Conservation (phyloP, 2,113 vertebrate genomes). For the Nanorana parkeri region DNA sequence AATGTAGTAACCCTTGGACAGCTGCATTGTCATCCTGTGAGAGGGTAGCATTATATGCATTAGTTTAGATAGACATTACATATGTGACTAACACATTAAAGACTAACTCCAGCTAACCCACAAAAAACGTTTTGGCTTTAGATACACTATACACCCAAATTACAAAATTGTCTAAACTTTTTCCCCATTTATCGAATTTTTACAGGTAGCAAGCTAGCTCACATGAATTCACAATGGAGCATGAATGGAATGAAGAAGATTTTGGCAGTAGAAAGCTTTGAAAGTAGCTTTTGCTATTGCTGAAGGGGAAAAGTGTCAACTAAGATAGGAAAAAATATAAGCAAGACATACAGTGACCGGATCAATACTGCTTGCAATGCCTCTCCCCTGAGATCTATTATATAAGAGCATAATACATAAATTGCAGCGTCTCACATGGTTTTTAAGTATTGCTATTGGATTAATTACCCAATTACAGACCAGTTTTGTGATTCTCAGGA, state of each 20-base stretch:
- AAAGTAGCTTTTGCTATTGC: not conserved
- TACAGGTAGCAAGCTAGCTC: not conserved
- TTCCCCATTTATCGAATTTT: constrained; percentile 1
- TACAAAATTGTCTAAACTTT: too few species aligned
- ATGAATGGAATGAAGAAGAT: not conserved
- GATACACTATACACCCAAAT: too few species aligned
- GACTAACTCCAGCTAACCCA: too few species aligned
- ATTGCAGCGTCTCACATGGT: constrained; percentile 23
- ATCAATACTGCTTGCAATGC: constrained; percentile 24
- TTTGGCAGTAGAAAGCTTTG: not conserved
- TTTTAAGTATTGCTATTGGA: constrained; percentile 46
- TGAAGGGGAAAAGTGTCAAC: not conserved
- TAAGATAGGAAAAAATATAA: constrained; percentile 38
- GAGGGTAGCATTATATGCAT: too few species aligned
- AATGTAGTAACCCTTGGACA: too few species aligned
- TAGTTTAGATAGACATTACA: too few species aligned
- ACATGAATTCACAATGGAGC: not conserved
- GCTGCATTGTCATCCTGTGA: too few species aligned
- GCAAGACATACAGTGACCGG: constrained; percentile 10
- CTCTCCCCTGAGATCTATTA: constrained; percentile 46
- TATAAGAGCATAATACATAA: constrained; percentile 45
- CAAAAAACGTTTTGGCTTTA: too few species aligned
- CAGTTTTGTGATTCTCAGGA: constrained; percentile 8
- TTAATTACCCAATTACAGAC: constrained; percentile 53
- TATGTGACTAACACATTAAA: too few species aligned